A percentile compares a stretch with the other conserved stretches of the same genome.
Conservation (phyloP, 2,113 vertebrate genomes). For the Cynoglossus semilaevis region DNA sequence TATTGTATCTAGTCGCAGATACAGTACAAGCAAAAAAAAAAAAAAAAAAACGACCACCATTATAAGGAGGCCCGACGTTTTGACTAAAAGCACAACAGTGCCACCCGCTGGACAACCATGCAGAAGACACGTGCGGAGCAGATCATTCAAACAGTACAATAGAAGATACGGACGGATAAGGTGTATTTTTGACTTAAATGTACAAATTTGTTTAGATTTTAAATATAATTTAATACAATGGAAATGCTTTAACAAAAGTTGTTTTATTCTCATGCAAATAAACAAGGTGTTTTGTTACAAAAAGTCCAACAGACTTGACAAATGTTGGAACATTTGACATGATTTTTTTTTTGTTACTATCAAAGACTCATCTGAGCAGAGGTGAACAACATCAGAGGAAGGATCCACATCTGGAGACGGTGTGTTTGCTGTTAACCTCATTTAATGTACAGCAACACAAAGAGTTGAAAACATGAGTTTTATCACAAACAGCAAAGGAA, state of each 20-base stretch:
- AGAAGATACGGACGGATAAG: neutral
- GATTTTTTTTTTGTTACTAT: no score
- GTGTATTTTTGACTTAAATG: neutral
- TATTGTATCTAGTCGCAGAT: no score
- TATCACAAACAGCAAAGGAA: slow-evolving; percentile 8
- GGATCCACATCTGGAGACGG: neutral
- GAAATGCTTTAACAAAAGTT: slow-evolving; percentile 57
- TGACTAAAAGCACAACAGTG: slow-evolving; percentile 7
- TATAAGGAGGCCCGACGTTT: no score
- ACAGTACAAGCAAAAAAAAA: no score
- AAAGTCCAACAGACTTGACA: slow-evolving; percentile 44
- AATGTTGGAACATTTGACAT: slow-evolving; percentile 28
- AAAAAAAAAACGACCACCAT: no score
- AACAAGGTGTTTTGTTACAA: slow-evolving; percentile 65
- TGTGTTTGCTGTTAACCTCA: neutral
- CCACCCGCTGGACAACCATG: neutral
- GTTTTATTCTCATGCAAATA: slow-evolving; percentile 74
- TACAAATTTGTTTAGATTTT: neutral
- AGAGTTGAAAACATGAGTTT: slow-evolving; percentile 16
- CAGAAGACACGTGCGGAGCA: no score
- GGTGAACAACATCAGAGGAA: no score
- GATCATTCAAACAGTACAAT: no score
- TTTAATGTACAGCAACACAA: no score
- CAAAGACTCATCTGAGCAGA: no score
- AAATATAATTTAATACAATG: no score